Base-by-base conservation (phyloP, 2,797 vertebrate genomes). In the Prionace glauca region DNA sequence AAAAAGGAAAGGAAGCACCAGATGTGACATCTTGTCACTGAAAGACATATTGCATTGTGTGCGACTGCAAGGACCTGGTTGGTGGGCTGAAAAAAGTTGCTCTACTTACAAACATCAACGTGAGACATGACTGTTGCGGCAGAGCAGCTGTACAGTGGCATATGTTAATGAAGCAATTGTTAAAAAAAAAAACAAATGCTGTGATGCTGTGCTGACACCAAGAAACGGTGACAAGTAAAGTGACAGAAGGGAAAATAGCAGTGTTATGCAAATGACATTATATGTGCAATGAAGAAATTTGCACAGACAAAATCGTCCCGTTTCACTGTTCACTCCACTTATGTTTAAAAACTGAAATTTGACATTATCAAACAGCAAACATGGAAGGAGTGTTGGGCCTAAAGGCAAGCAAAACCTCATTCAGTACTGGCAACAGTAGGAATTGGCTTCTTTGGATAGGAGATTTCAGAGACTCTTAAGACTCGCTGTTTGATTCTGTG, bases 241-340 rank as follows among this genome's bases (percentile, higher is more conserved):
- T 84, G 56, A 26, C 29, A 90, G 56, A 90, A 90, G 60, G 62
- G 56, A 90, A 90, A 90, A 62, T 90, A 90, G 87, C 29, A 90
- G 56, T 4, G 14, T 11, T 62, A 90, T 90, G 87, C 32, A 90
- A n/a, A 90, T 90, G 62, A n/a, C 32, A n/a, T 65, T 3, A 62
- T 90, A n/a, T 7, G 26, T 88, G 86, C 50, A 60, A 60, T 60
- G 26, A 88, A 90, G 32, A 4, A n/a, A n/a, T 12, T n/a, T 90
- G 0, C 56, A 90, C 32, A 14, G 29, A 62, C 32, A 11, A 60
- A 88, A 88, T 90, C 26, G 9, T 1, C 26, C 1, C 62, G 0
- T 60, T 32, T 90, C 56, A 90, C 1, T n/a, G 87, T 5, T 62
- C 56, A 65, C 29, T 90, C 60, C 26, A 26, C 50, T 62, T 22